Percentiles rank a stretch among this genome's conserved stretches.
phyloP scores from a whole-genome alignment of 2,888 invertebrate genomes.

The Chouioia cunea region DNA sequence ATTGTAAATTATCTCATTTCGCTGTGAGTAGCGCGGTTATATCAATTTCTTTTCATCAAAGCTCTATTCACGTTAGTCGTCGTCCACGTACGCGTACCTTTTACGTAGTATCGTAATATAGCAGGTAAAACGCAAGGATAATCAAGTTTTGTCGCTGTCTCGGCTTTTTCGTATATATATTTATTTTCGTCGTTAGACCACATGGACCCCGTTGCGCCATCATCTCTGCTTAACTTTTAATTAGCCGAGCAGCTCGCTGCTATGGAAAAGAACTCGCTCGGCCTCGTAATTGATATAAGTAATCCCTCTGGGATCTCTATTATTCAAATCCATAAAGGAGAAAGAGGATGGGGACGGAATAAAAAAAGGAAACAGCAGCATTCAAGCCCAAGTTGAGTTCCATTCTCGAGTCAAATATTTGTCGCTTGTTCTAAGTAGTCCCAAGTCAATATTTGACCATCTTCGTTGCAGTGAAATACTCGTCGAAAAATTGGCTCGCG shows the following conservation, averaged over 20 bases:
- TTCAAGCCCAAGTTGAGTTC: no score
- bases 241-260: no score
- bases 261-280: no score
- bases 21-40: constrained; percentile 4
- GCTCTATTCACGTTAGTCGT: constrained; percentile 1
- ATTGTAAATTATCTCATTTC: constrained; percentile 24
- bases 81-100: background rate
- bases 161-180: no score
- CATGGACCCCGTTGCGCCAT: no score
- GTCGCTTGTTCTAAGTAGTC: background rate
- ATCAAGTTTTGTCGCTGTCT: background rate
- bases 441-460: constrained; percentile 26
- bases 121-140: background rate
- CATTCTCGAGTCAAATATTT: background rate
- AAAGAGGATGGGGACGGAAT: no score
- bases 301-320: no score
- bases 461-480: background rate
- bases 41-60: constrained; percentile 33
- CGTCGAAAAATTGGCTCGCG: background rate
- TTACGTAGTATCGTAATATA: background rate
- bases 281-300: no score
- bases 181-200: no score
- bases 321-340: no score
- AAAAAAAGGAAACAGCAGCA: no score
- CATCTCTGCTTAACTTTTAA: no score